phyloP scores from a whole-genome alignment of 1,140 invertebrate genomes.

The Calosoma granatense region DNA sequence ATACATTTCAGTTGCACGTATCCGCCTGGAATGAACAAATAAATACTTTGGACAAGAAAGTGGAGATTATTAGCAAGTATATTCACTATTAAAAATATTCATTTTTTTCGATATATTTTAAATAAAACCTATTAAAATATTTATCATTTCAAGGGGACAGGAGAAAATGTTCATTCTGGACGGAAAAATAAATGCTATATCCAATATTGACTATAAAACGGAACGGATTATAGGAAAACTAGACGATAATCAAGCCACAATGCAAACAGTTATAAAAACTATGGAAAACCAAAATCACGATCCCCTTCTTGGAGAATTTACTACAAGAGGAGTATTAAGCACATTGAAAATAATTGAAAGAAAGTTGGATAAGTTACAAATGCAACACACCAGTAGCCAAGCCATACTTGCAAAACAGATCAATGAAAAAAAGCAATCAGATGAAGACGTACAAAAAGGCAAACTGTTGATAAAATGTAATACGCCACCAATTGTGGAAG shows the following conservation, averaged over 20 bases:
- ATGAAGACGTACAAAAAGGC: constrained; percentile 2
- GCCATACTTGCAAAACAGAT: constrained; percentile 4
- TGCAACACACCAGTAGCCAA: constrained; percentile 10
- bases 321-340: constrained; percentile 31
- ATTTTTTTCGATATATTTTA: not conserved
- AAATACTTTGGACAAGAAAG: constrained; percentile 36
- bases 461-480: constrained; percentile 24
- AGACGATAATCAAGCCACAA: constrained; percentile 16
- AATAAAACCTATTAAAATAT: too few relatives aligned
- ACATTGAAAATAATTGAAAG: constrained; percentile 31
- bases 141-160: constrained; percentile 27
- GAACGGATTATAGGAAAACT: constrained; percentile 25
- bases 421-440: constrained; percentile 8
- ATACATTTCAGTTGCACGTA: constrained; percentile 38
- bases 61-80: constrained; percentile 37
- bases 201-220: constrained; percentile 29
- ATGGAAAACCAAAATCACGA: constrained; percentile 17
- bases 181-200: constrained; percentile 25
- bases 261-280: constrained; percentile 14
- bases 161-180: constrained; percentile 31
- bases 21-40: constrained; percentile 40
- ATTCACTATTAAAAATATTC: not conserved
- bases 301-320: constrained; percentile 25
- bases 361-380: constrained; percentile 25
- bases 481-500: constrained; percentile 23